Conservation (phyloP, 1,140 invertebrate genomes). For the Anagrus nilaparvatae region DNA sequence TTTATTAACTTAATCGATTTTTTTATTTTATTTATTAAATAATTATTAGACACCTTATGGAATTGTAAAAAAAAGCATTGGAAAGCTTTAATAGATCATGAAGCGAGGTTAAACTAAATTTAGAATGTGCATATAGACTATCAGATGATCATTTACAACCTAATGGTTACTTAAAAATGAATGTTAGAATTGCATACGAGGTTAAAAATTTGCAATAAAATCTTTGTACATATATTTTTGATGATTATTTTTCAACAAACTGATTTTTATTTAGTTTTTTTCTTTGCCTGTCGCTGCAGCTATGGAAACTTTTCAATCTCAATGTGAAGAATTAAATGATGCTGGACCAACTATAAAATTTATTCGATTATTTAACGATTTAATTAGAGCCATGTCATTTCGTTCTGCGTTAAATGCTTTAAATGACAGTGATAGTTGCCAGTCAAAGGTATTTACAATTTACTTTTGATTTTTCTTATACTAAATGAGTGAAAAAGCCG, state of each 20-base stretch:
- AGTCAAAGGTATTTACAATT: too few species aligned
- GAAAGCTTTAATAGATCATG: not conserved
- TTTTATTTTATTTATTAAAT: too few species aligned
- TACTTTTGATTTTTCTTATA: too few species aligned
- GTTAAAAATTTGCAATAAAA: too few species aligned
- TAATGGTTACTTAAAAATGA: not conserved
- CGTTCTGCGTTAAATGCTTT: too few species aligned
- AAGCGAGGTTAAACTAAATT: not conserved
- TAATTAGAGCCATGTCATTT: too few species aligned
- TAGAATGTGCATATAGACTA: conserved; percentile 1
- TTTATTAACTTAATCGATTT: not conserved
- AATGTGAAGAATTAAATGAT: not conserved
- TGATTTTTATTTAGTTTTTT: too few species aligned
- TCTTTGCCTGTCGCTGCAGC: not conserved
- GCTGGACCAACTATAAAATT: not conserved
- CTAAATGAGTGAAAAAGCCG: too few species aligned
- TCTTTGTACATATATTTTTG: too few species aligned
- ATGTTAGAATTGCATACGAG: too few species aligned
- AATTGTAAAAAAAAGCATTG: conserved; percentile 4
- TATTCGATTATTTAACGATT: not conserved
- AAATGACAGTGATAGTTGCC: too few species aligned
- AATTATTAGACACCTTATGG: conserved; percentile 8
- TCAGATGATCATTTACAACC: conserved; percentile 1
- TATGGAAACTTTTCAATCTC: not conserved
- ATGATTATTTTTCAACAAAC: too few species aligned